Conservation (phyloP, 1,140 invertebrate genomes). For the Physella acuta region DNA sequence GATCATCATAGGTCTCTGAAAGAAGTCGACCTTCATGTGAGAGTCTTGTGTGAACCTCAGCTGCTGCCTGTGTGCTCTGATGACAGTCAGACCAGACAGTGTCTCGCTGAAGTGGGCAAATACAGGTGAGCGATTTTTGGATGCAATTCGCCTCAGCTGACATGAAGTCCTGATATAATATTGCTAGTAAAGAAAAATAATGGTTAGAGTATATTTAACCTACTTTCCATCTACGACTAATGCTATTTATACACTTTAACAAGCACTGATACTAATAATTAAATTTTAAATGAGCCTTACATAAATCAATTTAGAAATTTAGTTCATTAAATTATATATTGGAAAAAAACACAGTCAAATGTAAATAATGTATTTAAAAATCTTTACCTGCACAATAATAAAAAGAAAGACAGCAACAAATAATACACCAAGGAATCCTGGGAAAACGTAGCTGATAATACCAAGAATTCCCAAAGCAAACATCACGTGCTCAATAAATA, state of each 20-base stretch:
- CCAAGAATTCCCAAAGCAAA: background rate
- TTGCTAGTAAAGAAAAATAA: background rate
- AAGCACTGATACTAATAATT: no score
- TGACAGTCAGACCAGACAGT: constrained; percentile 1
- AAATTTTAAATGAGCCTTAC: no score
- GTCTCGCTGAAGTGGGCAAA: constrained; percentile 8
- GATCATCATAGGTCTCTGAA: background rate
- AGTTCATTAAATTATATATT: no score
- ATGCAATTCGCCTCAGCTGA: constrained; percentile 2
- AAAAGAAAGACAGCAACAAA: background rate
- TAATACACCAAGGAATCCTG: background rate
- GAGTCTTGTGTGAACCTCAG: background rate
- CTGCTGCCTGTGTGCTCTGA: background rate
- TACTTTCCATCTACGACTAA: no score
- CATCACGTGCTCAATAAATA: constrained; percentile 38
- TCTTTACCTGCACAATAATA: background rate
- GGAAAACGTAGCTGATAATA: background rate
- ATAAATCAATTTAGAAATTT: no score
- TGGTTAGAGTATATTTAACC: no score
- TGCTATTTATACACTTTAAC: no score
- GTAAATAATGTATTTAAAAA: no score
- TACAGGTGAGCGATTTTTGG: background rate
- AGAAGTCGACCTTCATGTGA: background rate
- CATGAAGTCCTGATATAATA: background rate
- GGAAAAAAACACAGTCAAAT: no score